Evolutionary conservation across 1,140 invertebrate genomes (phyloP), one percentile per base, ranked within the genome.

Genomic region (Dendrolimus kikuchii): DNA sequence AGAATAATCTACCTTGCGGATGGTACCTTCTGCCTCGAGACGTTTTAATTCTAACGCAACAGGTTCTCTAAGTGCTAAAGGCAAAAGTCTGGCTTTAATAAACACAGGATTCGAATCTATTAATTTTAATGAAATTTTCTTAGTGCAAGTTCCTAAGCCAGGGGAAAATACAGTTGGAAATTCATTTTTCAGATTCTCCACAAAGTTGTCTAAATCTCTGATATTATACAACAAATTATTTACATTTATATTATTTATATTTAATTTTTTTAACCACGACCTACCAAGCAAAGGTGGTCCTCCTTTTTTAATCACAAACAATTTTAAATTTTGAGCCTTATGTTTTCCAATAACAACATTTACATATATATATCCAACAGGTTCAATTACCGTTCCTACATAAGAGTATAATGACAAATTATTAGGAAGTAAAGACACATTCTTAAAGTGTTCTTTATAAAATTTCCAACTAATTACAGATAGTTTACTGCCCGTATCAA

Each of bases 21-120:
- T 42, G 41, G 41, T 42, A n/a, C 1, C 41, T n/a, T 42, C 41
- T 42, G 41, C 41, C 41, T 42, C 41, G 3, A 42, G 41, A n/a
- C 41, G 41, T 42, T 42, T n/a, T 42, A 42, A 42, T 42, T 42
- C 41, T 42, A 42, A 42, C 41, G 6, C 41, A 42, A 42, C 41
- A n/a, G 41, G 41, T 42, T 7, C 41, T 7, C 41, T 7, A 7
- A 42, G 41, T 42, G 41, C 41, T 4, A 42, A n/a, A 7, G 41
- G 41, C n/a, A 42, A 42, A 7, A 2, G 41, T 42, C 41, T 42
- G n/a, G 41, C 41, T 42, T 42, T 42, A 42, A 42, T 42, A 42
- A 42, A 42, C n/a, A 42, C 41, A 2, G 41, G 41, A 42, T 42
- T 42, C n/a, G 6, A 7, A 42, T 42, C 41, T 7, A 7, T 42